These are phyloP conservation scores for Epinephelus malabaricus DNA, from an alignment of 2,797 vertebrate genomes.

Conservation along the genomic window DNA sequence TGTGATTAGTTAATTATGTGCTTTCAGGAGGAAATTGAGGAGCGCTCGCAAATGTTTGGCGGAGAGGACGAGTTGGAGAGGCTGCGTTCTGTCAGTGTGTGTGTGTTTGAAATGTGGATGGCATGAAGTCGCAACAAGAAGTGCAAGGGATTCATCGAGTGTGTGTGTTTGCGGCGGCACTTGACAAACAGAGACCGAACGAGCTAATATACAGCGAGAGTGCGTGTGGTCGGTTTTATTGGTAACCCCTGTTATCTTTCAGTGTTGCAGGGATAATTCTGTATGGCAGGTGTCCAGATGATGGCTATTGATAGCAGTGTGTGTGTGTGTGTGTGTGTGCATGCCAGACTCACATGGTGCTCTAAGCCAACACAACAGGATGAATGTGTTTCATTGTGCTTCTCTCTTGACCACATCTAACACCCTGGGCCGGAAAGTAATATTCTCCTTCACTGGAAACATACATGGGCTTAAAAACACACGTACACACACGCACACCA, in stretches of 20 bases:
- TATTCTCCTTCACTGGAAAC: constrained; percentile 44
- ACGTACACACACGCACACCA: constrained; percentile 8
- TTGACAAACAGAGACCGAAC: constrained; percentile 52
- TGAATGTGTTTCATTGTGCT: constrained; percentile 66
- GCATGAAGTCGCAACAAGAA: constrained; percentile 28
- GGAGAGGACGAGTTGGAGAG: constrained; percentile 47
- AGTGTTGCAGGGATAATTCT: constrained; percentile 60
- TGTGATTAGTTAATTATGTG: constrained; percentile 78
- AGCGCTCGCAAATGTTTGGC: constrained; percentile 49
- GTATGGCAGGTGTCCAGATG: constrained; percentile 70
- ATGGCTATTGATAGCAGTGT: constrained; percentile 51
- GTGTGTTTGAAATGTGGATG: constrained; percentile 42
- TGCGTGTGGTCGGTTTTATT: constrained; percentile 47
- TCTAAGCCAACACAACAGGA: constrained; percentile 49
- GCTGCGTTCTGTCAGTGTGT: constrained; percentile 18
- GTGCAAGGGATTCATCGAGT: constrained; percentile 48
- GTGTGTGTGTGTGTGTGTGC: constrained; percentile 26
- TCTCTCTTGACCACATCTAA: constrained; percentile 51
- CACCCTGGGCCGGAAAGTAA: constrained; percentile 42
- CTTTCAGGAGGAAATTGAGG: constrained; percentile 73
- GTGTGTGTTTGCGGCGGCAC: constrained; percentile 17
- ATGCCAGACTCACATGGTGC: constrained; percentile 18
- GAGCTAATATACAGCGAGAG: constrained; percentile 33
- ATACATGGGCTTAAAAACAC: constrained; percentile 25
- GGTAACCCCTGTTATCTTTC: constrained; percentile 70